A percentile compares a stretch with the other conserved stretches of the same genome.
Conservation (phyloP, 2,888 invertebrate genomes). For the Capitulum mitella region DNA sequence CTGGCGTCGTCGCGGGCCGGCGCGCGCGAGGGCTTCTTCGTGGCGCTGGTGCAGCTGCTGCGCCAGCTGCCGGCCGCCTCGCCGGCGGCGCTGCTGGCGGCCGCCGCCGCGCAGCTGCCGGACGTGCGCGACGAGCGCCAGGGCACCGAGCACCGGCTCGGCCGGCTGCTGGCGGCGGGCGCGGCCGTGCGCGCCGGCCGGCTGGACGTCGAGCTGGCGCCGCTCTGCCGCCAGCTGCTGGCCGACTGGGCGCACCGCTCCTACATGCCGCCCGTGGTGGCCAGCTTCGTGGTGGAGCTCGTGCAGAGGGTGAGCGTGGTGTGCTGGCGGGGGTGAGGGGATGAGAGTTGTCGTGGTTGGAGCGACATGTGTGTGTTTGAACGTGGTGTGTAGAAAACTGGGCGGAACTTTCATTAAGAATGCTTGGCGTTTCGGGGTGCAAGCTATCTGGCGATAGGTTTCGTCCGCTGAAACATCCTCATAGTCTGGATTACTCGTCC, state of each 20-base stretch:
- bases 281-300: background rate
- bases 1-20: conserved; percentile 59
- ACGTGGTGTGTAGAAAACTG: too few species aligned
- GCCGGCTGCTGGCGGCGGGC: conserved; percentile 17
- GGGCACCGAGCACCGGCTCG: background rate
- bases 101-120: background rate
- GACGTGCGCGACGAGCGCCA: conserved; percentile 5
- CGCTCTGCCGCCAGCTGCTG: background rate
- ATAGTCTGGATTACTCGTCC: too few species aligned
- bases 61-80: conserved; percentile 49
- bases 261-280: conserved; percentile 15
- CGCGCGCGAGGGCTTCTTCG: conserved; percentile 61
- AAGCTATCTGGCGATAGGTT: too few species aligned
- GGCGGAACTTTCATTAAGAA: too few species aligned
- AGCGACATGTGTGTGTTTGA: too few species aligned
- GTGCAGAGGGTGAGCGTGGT: background rate
- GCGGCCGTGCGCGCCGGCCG: conserved; percentile 2
- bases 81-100: conserved; percentile 40
- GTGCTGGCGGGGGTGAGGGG: background rate
- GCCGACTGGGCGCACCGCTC: background rate
- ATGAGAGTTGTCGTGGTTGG: too few species aligned
- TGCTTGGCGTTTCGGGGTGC: too few species aligned
- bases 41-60: conserved; percentile 58
- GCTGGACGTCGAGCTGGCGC: background rate
- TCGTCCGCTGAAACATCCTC: too few species aligned